Conservation (phyloP, 1,140 invertebrate genomes). For the Caenorhabditis remanei region DNA sequence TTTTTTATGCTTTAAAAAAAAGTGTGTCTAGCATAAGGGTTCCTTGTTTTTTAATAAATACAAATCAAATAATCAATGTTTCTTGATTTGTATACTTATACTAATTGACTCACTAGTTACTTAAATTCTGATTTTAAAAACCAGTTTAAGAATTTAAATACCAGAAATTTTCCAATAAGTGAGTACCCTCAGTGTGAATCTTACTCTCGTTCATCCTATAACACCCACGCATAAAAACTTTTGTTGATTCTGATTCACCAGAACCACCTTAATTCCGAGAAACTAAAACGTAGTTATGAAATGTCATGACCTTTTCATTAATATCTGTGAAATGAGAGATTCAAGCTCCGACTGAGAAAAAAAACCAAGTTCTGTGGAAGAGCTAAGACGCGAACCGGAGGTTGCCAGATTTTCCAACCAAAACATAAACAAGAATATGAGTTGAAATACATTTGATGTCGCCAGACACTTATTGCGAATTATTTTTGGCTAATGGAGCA, state of each 20-base stretch:
- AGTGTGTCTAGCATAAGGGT: background rate
- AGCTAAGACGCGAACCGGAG: background rate
- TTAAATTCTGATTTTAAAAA: too few species aligned
- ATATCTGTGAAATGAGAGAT: constrained; percentile 16
- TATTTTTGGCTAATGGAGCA: constrained; percentile 53
- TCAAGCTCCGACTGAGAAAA: background rate
- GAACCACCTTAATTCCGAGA: background rate
- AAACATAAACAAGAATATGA: constrained; percentile 14
- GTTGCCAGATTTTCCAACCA: background rate
- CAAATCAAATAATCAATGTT: too few species aligned
- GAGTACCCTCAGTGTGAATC: too few species aligned
- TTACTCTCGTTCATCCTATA: too few species aligned
- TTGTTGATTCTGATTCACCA: too few species aligned
- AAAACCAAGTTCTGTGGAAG: background rate
- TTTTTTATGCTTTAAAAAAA: constrained; percentile 9
- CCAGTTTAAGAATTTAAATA: too few species aligned
- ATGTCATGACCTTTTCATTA: background rate
- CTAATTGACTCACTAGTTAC: too few species aligned
- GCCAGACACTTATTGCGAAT: background rate
- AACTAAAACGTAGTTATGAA: constrained; percentile 3
- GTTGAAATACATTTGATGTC: constrained; percentile 2
- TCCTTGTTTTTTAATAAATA: background rate
- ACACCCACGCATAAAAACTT: too few species aligned
- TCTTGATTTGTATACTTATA: too few species aligned
- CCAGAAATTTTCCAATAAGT: too few species aligned